These are phyloP conservation scores for Acanthacorydalis orientalis DNA, from an alignment of 2,888 invertebrate genomes.

Conservation along the genomic window DNA sequence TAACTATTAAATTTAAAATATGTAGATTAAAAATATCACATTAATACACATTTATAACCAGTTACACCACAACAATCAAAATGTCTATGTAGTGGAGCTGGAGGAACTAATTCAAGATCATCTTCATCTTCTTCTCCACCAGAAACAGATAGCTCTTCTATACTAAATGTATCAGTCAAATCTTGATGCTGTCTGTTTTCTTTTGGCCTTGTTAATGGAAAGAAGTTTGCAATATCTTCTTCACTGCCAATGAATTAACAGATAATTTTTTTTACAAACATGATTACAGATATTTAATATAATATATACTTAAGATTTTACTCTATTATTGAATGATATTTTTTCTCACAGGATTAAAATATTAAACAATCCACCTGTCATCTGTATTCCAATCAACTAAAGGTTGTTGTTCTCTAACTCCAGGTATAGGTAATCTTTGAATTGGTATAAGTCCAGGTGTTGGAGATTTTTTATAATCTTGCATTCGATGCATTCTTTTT, in stretches of 20 bases:
- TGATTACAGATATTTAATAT: too few relatives aligned
- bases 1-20: background rate
- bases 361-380: slow-evolving; percentile 25
- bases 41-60: slow-evolving; percentile 8
- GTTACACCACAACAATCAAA: slow-evolving; percentile 22
- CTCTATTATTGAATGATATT: too few relatives aligned
- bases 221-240: slow-evolving; percentile 33
- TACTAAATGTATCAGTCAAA: slow-evolving; percentile 41
- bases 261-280: too few relatives aligned
- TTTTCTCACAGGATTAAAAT: background rate
- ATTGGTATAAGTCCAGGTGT: slow-evolving; percentile 29
- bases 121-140: slow-evolving; percentile 26
- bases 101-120: slow-evolving; percentile 28
- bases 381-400: slow-evolving; percentile 40
- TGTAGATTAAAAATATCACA: slow-evolving; percentile 5
- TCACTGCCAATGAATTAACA: slow-evolving; percentile 19
- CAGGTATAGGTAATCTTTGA: slow-evolving; percentile 30
- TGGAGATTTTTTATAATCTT: slow-evolving; percentile 24
- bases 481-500: slow-evolving; percentile 21
- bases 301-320: too few relatives aligned
- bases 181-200: slow-evolving; percentile 32
- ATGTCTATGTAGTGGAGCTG: slow-evolving; percentile 23
- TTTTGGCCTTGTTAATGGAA: slow-evolving; percentile 26
- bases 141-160: slow-evolving; percentile 43
- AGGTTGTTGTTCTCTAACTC: slow-evolving; percentile 33